Base-by-base conservation (phyloP, 2,113 vertebrate genomes). In the Cisticola juncidis region DNA sequence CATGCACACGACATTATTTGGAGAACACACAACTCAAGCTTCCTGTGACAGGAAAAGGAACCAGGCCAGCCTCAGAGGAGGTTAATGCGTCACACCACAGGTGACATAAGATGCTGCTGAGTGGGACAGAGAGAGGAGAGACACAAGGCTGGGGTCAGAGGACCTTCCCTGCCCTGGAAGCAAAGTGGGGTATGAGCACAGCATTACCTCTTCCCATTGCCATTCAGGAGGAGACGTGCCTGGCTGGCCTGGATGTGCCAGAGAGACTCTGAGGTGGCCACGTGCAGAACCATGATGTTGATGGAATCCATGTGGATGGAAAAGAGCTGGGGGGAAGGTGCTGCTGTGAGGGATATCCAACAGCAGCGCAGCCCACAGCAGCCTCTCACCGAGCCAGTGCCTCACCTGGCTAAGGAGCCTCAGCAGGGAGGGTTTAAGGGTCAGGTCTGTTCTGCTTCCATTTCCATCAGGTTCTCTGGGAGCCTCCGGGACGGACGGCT, bases 201-300 rank as follows among this genome's bases (percentile, higher is more conserved):
- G 76, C 1, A 0, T 97, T 97, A 98, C 98, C 98, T 98, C 94
- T 98, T 99, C 90, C 98, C 98, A 8, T 99, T 98, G 53, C 98
- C 98, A 90, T 99, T 97, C 70, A 99, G 97, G 87, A 99, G 98
- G 84, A 99, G 97, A 33, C 98, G 98, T 11, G 98, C 98, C 92
- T 98, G 98, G 66, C 98, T 98, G 73, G 99, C 96, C 9, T 99
- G 99, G 98, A 99, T 98, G 96, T 99, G 99, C 99, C 99, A 99
- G 26, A 99, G 98, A 36, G 99, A 99, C 89, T 99, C 99, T 6
- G 99, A 98, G 65, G 98, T 98, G 33, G 98, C 98, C 82, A 99
- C 96, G 60, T 99, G 99, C 91, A 99, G 97, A 64, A 99, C 99
- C 98, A 99, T 99, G 97, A 99, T 95, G 66, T 99, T 99, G 96